Conservation (phyloP, 64 coral and sea anemone species). For the Pocillopora verrucosa region DNA sequence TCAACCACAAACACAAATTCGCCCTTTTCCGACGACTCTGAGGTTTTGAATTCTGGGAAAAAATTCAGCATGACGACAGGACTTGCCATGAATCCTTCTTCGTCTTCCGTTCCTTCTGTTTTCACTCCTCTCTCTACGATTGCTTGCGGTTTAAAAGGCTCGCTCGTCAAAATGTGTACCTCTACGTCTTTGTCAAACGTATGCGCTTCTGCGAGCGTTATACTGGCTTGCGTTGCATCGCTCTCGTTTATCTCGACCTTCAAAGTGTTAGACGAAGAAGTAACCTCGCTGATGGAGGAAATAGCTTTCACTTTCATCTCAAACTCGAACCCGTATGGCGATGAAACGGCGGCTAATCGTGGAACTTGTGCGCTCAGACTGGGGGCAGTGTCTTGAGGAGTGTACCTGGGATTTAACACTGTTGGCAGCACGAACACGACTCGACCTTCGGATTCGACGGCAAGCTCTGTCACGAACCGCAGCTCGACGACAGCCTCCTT, state of each 20-base stretch:
- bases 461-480: constrained; percentile 24
- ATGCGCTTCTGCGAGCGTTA: constrained; percentile 42
- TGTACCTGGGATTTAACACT: constrained; percentile 82
- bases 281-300: constrained; percentile 41
- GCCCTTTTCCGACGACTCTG: constrained; percentile 35
- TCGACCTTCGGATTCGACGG: constrained; percentile 54
- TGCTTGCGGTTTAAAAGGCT: constrained; percentile 66
- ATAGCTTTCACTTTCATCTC: constrained; percentile 64
- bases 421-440: constrained; percentile 78
- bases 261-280: constrained; percentile 34
- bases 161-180: constrained; percentile 54
- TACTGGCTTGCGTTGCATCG: constrained; percentile 47
- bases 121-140: constrained; percentile 73
- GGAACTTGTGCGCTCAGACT: constrained; percentile 36
- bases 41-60: constrained; percentile 78
- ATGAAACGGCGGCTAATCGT: constrained; percentile 1
- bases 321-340: constrained; percentile 74
- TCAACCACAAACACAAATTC: constrained; percentile 94
- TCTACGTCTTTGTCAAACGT: constrained; percentile 60
- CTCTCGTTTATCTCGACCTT: constrained; percentile 40
- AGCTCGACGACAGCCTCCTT: constrained; percentile 48
- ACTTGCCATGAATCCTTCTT: constrained; percentile 59
- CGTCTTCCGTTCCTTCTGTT: constrained; percentile 30
- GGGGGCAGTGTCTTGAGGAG: not conserved
- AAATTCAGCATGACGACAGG: constrained; percentile 93